A percentile compares a stretch with the other conserved stretches of the same genome.
phyloP scores from a whole-genome alignment of 2,797 vertebrate species.

The Dermochelys coriacea region DNA sequence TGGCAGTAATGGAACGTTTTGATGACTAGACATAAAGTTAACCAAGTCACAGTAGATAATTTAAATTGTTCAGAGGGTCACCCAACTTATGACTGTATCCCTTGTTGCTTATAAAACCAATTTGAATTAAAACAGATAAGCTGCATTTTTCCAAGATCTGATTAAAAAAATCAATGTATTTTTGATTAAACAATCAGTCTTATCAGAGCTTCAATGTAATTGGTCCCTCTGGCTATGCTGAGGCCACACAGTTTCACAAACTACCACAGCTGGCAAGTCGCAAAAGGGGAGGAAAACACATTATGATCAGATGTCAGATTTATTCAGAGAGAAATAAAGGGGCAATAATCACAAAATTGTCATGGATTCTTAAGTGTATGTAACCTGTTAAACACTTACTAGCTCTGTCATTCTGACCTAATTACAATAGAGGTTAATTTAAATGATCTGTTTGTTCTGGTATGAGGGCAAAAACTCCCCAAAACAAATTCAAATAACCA shows the following conservation, averaged over 20 bases:
- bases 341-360: not conserved
- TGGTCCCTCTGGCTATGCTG: not conserved
- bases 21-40: constrained; percentile 6
- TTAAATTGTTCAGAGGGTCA: not conserved
- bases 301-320: not conserved
- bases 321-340: not conserved
- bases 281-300: rapidly evolving
- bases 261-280: not conserved
- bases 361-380: not conserved
- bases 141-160: constrained; percentile 24
- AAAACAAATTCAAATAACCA: not conserved
- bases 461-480: not conserved
- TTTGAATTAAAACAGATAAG: constrained; percentile 37
- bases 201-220: constrained; percentile 6
- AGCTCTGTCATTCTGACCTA: not conserved
- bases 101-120: constrained; percentile 13
- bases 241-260: constrained; percentile 22
- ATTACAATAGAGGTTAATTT: not conserved
- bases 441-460: not conserved
- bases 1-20: not conserved
- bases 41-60: not conserved
- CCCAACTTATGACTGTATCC: constrained; percentile 8
- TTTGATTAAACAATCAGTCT: constrained; percentile 41
- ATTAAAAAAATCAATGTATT: constrained; percentile 35
- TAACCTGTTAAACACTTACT: not conserved